Base-by-base conservation (phyloP, 2,888 invertebrate genomes). In the Melieria crassipennis region DNA sequence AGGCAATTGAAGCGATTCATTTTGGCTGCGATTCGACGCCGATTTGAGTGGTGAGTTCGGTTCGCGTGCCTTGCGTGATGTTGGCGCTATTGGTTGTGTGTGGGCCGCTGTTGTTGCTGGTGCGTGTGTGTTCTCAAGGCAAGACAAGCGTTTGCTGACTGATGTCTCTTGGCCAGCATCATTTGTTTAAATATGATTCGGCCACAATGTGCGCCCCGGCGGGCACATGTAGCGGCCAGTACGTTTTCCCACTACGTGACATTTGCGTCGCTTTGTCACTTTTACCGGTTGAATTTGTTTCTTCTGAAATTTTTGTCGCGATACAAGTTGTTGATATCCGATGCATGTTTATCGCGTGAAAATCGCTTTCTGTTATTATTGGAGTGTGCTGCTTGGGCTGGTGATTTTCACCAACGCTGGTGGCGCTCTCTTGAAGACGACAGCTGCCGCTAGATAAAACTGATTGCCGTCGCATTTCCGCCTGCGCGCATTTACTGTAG, bases 151-250 rank as follows among this genome's bases (percentile, higher is more conserved):
- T 70, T 75, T 67, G 79, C 79, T 80, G 78, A 80, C 83, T 83
- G 80, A 75, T 79, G 78, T 65, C 67, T 77, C 77, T 74, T 77
- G 76, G 70, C 65, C 69, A 70, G 73, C 71, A 73, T 73, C 79
- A 79, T 79, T 80, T 82, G 80, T 82, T 83, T 83, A 83, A 84
- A 82, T 83, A 83, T 81, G 78, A 78, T 83, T 76, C 71, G 71
- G 68, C 50, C 56, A n/a, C 70, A 50, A 64, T 57, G 9, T n/a
- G n/a, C 62, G 13, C 57, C 67, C 50, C 71, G 61, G 65, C 30
- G 30, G 50, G 50, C 66, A 42, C 58, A 60, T 72, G 30, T 30
- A 30, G 3, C 30, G 30, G 30, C 30, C 30, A 30, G 30, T 30
- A 73, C 65, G 68, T 30, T 69, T 63, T 72, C 48, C 73, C 65